These are phyloP conservation scores for Thalassaphorura encarpata DNA, from an alignment of 1,140 invertebrate genomes.

Conservation along the genomic window DNA sequence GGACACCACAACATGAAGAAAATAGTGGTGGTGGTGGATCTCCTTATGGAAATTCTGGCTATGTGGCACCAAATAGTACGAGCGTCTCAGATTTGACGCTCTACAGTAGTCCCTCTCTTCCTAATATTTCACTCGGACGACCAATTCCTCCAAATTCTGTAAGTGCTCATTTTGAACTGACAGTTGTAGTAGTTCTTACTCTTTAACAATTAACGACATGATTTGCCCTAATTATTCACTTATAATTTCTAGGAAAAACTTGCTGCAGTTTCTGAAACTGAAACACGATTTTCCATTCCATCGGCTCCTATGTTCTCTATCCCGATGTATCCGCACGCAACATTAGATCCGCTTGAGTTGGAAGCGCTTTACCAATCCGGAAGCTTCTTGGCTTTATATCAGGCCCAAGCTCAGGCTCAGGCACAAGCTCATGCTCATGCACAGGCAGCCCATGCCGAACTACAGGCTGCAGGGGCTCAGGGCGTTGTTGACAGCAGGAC, in stretches of 20 bases:
- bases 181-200: no score
- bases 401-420: slow-evolving; percentile 14
- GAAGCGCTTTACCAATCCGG: slow-evolving; percentile 30
- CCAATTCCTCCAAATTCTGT: slow-evolving; percentile 44
- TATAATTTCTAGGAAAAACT: slow-evolving; percentile 45
- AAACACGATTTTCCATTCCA: slow-evolving; percentile 58
- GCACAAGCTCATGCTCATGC: not conserved
- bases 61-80: slow-evolving; percentile 37
- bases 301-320: slow-evolving; percentile 58
- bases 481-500: not conserved
- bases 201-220: no score
- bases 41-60: slow-evolving; percentile 40
- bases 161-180: no score
- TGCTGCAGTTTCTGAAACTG: slow-evolving; percentile 62
- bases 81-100: slow-evolving; percentile 56
- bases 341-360: slow-evolving; percentile 22
- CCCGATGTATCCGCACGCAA: slow-evolving; percentile 53
- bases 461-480: not conserved
- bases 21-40: slow-evolving; percentile 42
- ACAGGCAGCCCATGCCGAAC: not conserved
- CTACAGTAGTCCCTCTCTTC: slow-evolving; percentile 89
- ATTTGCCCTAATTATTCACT: no score
- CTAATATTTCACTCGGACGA: slow-evolving; percentile 85
- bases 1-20: slow-evolving; percentile 42
- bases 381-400: slow-evolving; percentile 22